Evolutionary conservation across 2,888 invertebrate genomes (phyloP).

Genomic region (Thymelicus lineola): DNA sequence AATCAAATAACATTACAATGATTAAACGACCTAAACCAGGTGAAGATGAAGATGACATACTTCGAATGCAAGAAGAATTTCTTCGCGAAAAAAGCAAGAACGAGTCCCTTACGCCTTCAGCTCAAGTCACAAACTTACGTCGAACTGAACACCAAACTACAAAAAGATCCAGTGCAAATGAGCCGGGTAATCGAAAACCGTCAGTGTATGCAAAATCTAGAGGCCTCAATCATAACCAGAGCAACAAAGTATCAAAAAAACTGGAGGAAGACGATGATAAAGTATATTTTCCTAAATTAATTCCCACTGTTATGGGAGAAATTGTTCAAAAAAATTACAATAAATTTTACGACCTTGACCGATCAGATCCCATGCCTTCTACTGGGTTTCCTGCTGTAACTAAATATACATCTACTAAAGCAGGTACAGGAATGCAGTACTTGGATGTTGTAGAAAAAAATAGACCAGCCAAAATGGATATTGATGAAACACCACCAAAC

Average conservation of each 20-base stretch:
- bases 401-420: conserved; percentile 61
- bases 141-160: conserved; percentile 53
- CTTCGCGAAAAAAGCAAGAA: conserved; percentile 82
- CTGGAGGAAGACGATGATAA: conserved; percentile 64
- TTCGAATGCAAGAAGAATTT: conserved; percentile 90
- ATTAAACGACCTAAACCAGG: conserved; percentile 87
- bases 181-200: conserved; percentile 56
- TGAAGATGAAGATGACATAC: conserved; percentile 90
- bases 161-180: conserved; percentile 51
- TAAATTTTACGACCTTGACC: conserved; percentile 48
- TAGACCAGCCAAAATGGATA: conserved; percentile 56
- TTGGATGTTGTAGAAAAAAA: conserved; percentile 34
- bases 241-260: background rate
- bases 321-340: conserved; percentile 83
- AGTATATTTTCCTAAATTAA: conserved; percentile 77
- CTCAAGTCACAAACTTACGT: conserved; percentile 82
- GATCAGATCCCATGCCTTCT: conserved; percentile 59
- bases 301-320: conserved; percentile 75
- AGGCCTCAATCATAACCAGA: conserved; percentile 67
- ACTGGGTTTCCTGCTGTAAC: conserved; percentile 82
- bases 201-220: conserved; percentile 76
- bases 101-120: conserved; percentile 85
- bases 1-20: conserved; percentile 66
- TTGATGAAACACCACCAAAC: conserved; percentile 53
- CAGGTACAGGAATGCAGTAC: background rate